Evolutionary conservation across 2,888 invertebrate species (phyloP), one percentile per base, ranked within the genome.

Genomic region (Laothoe populi): DNA sequence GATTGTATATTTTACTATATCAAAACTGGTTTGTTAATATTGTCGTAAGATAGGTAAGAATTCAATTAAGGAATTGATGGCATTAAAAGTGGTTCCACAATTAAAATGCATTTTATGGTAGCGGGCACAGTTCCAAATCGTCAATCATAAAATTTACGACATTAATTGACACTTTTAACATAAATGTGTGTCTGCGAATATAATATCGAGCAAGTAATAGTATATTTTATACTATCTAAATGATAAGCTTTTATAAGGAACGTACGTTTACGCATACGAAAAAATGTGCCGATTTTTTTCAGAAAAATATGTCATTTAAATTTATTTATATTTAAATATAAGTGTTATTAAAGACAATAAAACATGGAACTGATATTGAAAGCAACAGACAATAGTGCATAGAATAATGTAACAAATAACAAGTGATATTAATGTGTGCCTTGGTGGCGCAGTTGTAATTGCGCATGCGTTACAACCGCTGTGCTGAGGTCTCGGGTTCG

Each of bases 21-120:
- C 7, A 24, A n/a, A 58, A 58, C 23, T 38, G 40, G 40, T 40
- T 58, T 42, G n/a, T 38, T 21, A 31, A 57, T 38, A 11, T 23
- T 4, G 31, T 58, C 2, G 5, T 23, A 58, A n/a, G 1, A 31
- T 19, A 10, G 11, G 4, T 11, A 31, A 35, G 19, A 31, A 53
- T 53, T 19, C 26, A 31, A n/a, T 31, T 24, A 10, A 5, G 4
- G 35, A 53, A 53, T 1, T 53, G 53, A 61, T 59, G 65, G 57
- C 64, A 68, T 66, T 53, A 31, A 63, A 62, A 65, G 59, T 42
- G 60, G 26, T 59, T 45, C 31, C 44, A 31, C 16, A 65, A 66
- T 59, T 44, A 53, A 60, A 61, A 61, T 26, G 19, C 42, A 31
- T 42, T 61, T 53, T 26, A 21, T 61, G 23, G 53, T 53, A 26